These are phyloP conservation scores for Cavia aperea DNA, from an alignment of 2,113 vertebrate species.

Conservation along the genomic window DNA sequence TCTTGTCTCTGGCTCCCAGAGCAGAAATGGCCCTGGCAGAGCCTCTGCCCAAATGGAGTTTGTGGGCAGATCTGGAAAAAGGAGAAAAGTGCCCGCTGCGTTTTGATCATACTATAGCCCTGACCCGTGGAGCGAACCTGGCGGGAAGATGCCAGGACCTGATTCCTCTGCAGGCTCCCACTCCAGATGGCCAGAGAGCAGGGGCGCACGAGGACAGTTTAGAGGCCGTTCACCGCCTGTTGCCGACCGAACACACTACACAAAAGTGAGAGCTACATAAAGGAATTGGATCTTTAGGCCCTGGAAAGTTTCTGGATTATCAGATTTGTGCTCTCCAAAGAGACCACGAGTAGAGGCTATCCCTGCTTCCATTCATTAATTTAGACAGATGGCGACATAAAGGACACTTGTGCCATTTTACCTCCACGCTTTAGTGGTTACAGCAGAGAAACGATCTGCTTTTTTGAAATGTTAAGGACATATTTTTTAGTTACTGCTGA, in stretches of 20 bases:
- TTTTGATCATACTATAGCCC: slow-evolving; percentile 26
- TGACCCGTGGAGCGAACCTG: slow-evolving; percentile 11
- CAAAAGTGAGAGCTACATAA: neutral
- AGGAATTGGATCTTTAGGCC: neutral
- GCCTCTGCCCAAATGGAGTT: neutral
- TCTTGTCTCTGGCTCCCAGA: neutral
- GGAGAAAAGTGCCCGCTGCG: neutral
- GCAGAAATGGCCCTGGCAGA: neutral
- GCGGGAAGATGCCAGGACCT: neutral
- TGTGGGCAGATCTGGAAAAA: slow-evolving; percentile 30
- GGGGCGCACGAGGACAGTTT: rapidly evolving
- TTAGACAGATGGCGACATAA: slow-evolving; percentile 43
- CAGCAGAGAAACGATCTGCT: slow-evolving; percentile 4
- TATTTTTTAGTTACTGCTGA: slow-evolving; percentile 63
- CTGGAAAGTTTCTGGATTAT: neutral
- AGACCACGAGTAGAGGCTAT: neutral
- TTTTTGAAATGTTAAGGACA: slow-evolving; percentile 64
- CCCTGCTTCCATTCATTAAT: slow-evolving; percentile 43
- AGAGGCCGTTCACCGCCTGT: neutral
- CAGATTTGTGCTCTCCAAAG: neutral
- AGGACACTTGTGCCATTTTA: slow-evolving; percentile 34
- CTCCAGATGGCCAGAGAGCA: slow-evolving; percentile 43
- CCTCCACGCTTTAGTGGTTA: slow-evolving; percentile 53
- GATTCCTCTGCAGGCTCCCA: neutral
- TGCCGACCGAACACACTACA: neutral